Evolutionary conservation across 2,888 invertebrate genomes (phyloP).

Genomic region (Epicampocera succincta): DNA sequence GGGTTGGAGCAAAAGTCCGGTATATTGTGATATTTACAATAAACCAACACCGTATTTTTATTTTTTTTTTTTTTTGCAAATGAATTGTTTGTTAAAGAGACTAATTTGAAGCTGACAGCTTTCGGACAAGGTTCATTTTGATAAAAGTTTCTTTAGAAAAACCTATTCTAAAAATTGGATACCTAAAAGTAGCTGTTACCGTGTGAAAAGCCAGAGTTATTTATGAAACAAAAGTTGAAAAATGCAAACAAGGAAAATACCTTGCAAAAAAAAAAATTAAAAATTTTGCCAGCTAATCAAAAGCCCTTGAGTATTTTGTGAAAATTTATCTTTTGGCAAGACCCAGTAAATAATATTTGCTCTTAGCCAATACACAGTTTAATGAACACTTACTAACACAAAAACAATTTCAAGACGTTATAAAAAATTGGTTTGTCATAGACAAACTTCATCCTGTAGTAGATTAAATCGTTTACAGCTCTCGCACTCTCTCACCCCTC

Average conservation of each 20-base stretch:
- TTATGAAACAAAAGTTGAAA: too few species aligned
- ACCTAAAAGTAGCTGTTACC: too few species aligned
- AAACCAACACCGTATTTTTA: too few species aligned
- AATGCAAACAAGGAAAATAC: too few species aligned
- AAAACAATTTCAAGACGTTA: conserved; percentile 16
- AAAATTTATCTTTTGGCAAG: background rate
- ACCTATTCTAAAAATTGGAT: too few species aligned
- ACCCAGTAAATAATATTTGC: conserved; percentile 13
- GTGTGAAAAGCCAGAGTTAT: too few species aligned
- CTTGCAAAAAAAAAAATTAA: background rate
- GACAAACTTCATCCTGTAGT: conserved; percentile 54
- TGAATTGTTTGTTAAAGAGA: too few species aligned
- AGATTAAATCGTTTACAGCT: conserved; percentile 37
- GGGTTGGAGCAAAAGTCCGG: conserved; percentile 8
- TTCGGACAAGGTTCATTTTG: too few species aligned
- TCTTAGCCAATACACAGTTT: conserved; percentile 33
- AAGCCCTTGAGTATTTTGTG: too few species aligned
- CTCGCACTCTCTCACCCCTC: background rate
- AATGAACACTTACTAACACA: conserved; percentile 14
- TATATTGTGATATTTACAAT: background rate
- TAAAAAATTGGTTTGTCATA: conserved; percentile 56
- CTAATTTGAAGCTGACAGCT: too few species aligned
- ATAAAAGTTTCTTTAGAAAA: too few species aligned
- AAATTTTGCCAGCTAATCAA: fast-evolving
- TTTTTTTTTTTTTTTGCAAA: too few species aligned